Conservation (phyloP, 2,888 invertebrate genomes). For the Embidobia sp. region DNA sequence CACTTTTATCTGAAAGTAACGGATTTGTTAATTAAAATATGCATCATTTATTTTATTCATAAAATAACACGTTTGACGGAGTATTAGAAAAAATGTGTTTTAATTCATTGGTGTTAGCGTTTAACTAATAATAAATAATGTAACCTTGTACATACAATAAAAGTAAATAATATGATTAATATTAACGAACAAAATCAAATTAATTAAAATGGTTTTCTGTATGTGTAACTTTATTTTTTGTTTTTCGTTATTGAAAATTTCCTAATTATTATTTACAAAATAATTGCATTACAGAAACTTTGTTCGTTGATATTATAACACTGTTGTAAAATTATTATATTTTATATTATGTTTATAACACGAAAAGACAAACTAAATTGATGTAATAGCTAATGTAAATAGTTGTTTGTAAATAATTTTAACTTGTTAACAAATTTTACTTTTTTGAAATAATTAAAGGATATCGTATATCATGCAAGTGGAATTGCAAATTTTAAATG, state of each 20-base stretch:
- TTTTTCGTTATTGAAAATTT: too few relatives aligned
- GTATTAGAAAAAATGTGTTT: conserved; percentile 10
- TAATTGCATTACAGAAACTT: too few relatives aligned
- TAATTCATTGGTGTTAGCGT: conserved; percentile 56
- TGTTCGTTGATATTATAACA: conserved; percentile 30
- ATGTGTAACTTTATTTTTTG: too few relatives aligned
- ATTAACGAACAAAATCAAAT: conserved; percentile 36
- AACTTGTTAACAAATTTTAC: neutral
- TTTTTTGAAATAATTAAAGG: too few relatives aligned
- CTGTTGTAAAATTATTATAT: conserved; percentile 23
- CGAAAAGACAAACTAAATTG: conserved; percentile 5
- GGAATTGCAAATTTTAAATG: too few relatives aligned
- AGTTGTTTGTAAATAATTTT: conserved; percentile 28
- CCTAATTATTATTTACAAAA: too few relatives aligned
- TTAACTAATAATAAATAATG: conserved; percentile 50
- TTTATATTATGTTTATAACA: conserved; percentile 24
- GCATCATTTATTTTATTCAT: conserved; percentile 21
- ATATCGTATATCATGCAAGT: too few relatives aligned
- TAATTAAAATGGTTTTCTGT: too few relatives aligned
- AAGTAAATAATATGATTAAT: conserved; percentile 21
- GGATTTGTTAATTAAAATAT: conserved; percentile 3
- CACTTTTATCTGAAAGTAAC: conserved; percentile 38
- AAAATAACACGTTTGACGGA: conserved; percentile 35
- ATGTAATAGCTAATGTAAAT: conserved; percentile 33
- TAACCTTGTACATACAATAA: conserved; percentile 53